Percentiles rank a stretch among this genome's conserved stretches.
Conservation (phyloP, 2,888 invertebrate genomes). For the Ichneumon xanthorius region DNA sequence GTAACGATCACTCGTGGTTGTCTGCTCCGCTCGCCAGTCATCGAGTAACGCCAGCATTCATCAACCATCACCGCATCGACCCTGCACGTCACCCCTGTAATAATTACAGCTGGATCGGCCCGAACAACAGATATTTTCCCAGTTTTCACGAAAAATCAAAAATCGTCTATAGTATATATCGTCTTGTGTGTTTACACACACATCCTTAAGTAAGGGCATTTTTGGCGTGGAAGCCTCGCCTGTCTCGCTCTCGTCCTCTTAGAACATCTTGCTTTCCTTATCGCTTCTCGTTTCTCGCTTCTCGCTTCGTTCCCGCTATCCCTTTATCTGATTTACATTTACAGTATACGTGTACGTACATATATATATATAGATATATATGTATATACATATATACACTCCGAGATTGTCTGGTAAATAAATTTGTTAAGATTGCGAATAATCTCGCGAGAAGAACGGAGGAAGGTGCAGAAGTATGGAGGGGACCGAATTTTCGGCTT, state of each 20-base stretch:
- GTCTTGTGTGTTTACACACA: constrained; percentile 36
- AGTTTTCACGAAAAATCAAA: constrained; percentile 66
- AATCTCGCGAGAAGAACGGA: constrained; percentile 47
- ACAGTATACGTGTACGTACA: neutral
- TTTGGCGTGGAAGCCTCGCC: constrained; percentile 77
- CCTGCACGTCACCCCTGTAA: constrained; percentile 78
- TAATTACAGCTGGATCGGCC: constrained; percentile 77
- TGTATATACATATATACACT: neutral
- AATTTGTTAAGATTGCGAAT: constrained; percentile 12
- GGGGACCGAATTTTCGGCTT: constrained; percentile 73
- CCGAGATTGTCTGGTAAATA: constrained; percentile 20
- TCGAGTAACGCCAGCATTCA: constrained; percentile 69
- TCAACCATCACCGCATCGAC: constrained; percentile 67
- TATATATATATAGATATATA: neutral
- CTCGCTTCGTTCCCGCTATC: constrained; percentile 60
- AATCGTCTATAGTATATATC: constrained; percentile 19
- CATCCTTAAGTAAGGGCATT: constrained; percentile 77
- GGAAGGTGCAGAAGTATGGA: constrained; percentile 58
- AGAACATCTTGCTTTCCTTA: constrained; percentile 47
- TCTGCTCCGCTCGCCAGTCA: constrained; percentile 79
- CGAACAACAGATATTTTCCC: constrained; percentile 83
- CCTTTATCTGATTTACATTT: constrained; percentile 2
- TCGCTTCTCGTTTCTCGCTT: constrained; percentile 53
- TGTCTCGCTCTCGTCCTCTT: constrained; percentile 51
- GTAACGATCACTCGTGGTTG: constrained; percentile 74